These are phyloP conservation scores for Pseudomyrmex gracilis DNA, from an alignment of 1,140 invertebrate species.

Conservation along the genomic window DNA sequence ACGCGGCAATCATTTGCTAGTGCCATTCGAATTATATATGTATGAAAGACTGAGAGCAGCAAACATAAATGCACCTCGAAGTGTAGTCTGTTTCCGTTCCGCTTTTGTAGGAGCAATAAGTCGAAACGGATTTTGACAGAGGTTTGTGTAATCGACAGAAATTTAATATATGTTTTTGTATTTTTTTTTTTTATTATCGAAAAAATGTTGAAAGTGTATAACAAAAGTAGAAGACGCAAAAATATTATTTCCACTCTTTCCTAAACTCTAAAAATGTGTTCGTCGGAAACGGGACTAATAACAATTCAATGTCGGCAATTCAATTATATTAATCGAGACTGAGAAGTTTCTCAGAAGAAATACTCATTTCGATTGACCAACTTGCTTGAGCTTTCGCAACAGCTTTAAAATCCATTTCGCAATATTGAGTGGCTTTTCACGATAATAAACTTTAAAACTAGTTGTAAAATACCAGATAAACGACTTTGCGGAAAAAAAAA, in stretches of 20 bases:
- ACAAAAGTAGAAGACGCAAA: too few relatives aligned
- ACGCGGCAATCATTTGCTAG: slow-evolving; percentile 32
- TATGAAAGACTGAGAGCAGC: background rate
- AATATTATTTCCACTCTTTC: background rate
- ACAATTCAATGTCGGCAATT: slow-evolving; percentile 15
- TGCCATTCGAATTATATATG: background rate
- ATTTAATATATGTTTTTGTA: background rate
- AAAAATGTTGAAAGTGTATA: too few relatives aligned
- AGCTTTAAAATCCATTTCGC: slow-evolving; percentile 15
- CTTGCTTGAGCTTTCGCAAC: slow-evolving; percentile 13
- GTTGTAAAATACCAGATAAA: slow-evolving; percentile 13
- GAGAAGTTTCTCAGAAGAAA: slow-evolving; percentile 19
- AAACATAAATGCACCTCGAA: slow-evolving; percentile 9
- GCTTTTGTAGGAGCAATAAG: background rate
- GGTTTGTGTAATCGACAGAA: background rate
- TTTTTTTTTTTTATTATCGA: background rate
- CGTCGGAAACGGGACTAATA: slow-evolving; percentile 9
- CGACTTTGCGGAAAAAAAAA: background rate
- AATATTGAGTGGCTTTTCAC: slow-evolving; percentile 26
- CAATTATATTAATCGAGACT: slow-evolving; percentile 11
- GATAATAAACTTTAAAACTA: slow-evolving; percentile 33
- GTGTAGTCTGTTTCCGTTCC: background rate
- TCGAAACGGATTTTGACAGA: background rate
- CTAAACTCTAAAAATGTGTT: background rate
- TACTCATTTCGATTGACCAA: slow-evolving; percentile 27